Conservation (phyloP, 2,888 invertebrate species). For the Noctua pronuba region DNA sequence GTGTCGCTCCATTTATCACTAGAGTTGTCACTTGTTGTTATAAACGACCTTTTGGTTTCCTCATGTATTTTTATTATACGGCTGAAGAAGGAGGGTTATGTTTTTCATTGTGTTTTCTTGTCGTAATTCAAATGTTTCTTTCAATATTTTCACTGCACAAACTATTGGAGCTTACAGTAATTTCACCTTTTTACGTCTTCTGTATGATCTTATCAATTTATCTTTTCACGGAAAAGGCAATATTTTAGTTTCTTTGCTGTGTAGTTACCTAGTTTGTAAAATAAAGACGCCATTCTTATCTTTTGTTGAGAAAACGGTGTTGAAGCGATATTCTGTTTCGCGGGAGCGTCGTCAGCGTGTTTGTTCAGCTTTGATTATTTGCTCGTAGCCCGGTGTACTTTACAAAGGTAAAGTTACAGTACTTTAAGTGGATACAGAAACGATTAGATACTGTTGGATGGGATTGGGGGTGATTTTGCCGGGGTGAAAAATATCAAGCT, state of each 20-base stretch:
- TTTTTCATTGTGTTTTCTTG: constrained; percentile 5
- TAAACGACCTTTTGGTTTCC: not conserved
- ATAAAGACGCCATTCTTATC: constrained; percentile 33
- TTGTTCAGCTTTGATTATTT: constrained; percentile 50
- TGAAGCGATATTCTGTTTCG: constrained; percentile 32
- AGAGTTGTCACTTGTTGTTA: constrained; percentile 14
- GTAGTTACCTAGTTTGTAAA: constrained; percentile 1
- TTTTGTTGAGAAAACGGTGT: constrained; percentile 33
- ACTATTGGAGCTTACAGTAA: constrained; percentile 4
- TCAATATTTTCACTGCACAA: not conserved
- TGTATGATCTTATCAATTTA: constrained; percentile 1
- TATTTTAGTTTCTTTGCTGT: not conserved
- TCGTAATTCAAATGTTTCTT: constrained; percentile 6
- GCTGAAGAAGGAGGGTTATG: not conserved
- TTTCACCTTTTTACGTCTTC: constrained; percentile 11
- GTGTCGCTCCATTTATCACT: constrained; percentile 38
- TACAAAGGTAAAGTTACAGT: constrained; percentile 22
- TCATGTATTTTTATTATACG: constrained; percentile 19
- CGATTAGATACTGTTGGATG: not conserved
- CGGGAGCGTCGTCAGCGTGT: constrained; percentile 17
- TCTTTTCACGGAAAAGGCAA: not conserved
- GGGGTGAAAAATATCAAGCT: not conserved
- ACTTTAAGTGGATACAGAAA: constrained; percentile 11
- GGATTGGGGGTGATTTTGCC: not conserved
- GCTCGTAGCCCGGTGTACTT: constrained; percentile 15